Conservation (phyloP, 2,888 invertebrate species). For the Athalia rosae region DNA sequence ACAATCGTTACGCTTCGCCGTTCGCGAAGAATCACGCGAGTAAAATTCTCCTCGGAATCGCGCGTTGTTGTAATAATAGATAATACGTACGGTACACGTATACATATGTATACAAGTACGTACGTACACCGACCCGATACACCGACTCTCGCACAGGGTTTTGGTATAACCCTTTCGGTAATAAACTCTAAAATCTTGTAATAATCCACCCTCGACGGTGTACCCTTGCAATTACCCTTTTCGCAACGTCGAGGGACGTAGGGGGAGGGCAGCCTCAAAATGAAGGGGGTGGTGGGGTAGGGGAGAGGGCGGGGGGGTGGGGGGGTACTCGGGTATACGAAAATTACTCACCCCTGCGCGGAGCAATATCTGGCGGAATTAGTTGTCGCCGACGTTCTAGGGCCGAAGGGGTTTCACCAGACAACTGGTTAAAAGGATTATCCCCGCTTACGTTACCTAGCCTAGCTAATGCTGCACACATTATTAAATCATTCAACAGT, state of each 20-base stretch:
- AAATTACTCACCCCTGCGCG: conserved; percentile 48
- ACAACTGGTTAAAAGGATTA: conserved; percentile 71
- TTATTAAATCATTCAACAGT: conserved; percentile 68
- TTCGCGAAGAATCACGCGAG: too few species aligned
- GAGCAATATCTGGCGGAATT: conserved; percentile 67
- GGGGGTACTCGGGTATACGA: conserved; percentile 11
- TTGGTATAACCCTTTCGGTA: conserved; percentile 52
- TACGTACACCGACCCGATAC: too few species aligned
- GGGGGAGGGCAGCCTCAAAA: too few species aligned
- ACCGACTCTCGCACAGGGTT: too few species aligned
- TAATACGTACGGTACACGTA: too few species aligned
- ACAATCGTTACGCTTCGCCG: too few species aligned
- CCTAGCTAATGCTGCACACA: conserved; percentile 66
- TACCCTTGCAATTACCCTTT: conserved; percentile 9
- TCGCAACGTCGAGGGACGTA: too few species aligned
- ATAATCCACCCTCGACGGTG: conserved; percentile 52
- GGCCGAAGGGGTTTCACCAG: conserved; percentile 69
- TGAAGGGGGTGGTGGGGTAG: too few species aligned
- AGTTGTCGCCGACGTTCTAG: conserved; percentile 66
- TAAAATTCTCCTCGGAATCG: too few species aligned
- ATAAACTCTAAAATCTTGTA: conserved; percentile 61
- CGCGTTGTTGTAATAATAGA: too few species aligned
- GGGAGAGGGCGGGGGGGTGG: neutral
- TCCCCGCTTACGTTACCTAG: conserved; percentile 67
- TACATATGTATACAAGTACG: too few species aligned